Percentiles rank a stretch among this genome's conserved stretches.
phyloP scores from a whole-genome alignment of 1,140 invertebrate species.

The Acromyrmex echinatior region DNA sequence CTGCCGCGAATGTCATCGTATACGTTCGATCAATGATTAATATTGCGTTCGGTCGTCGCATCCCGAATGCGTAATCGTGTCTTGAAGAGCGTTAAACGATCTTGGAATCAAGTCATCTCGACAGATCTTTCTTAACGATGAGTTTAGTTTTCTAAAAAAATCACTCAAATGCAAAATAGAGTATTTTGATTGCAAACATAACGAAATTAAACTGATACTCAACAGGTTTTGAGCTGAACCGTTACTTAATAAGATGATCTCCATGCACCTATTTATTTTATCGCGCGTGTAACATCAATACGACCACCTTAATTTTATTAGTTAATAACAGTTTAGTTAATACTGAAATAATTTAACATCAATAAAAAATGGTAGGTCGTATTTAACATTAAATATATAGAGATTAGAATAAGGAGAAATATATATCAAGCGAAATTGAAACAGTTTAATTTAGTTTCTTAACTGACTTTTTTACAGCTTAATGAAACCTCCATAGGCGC shows the following conservation, averaged over 20 bases:
- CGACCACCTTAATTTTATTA: slow-evolving; percentile 10
- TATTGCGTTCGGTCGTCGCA: neutral
- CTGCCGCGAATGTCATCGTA: neutral
- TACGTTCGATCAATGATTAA: neutral
- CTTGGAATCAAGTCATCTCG: neutral
- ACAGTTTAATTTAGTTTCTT: slow-evolving; percentile 3
- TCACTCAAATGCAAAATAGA: neutral
- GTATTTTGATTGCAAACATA: neutral
- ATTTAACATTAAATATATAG: neutral
- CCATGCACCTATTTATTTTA: neutral
- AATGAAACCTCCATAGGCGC: neutral
- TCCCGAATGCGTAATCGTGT: neutral
- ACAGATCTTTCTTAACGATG: neutral
- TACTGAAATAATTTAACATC: neutral
- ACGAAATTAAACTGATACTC: slow-evolving; percentile 1
- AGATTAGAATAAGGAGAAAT: neutral
- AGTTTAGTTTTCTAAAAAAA: neutral
- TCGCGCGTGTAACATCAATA: neutral
- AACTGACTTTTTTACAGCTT: neutral
- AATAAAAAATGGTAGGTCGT: neutral
- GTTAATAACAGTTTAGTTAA: neutral
- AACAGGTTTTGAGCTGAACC: neutral
- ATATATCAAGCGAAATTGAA: neutral
- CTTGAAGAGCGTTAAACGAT: neutral
- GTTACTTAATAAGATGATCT: neutral